A percentile compares a stretch with the other conserved stretches of the same genome.
Conservation (phyloP, 92 coral and sea anemone species). For the Pocillopora grandis region DNA sequence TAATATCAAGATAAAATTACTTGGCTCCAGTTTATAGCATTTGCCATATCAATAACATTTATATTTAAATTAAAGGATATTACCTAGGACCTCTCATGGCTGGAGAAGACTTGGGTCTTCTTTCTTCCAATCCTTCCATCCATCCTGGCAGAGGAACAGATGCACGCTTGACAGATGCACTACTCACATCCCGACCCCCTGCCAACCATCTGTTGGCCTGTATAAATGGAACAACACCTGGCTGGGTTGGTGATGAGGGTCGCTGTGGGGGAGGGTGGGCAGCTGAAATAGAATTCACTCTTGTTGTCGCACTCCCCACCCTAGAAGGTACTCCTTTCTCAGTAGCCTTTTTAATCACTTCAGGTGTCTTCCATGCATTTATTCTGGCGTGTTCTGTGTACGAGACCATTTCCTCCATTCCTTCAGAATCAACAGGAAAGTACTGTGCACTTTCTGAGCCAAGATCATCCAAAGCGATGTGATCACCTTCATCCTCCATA, state of each 20-base stretch:
- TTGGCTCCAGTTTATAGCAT: background rate
- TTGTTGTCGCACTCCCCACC: slow-evolving; percentile 77
- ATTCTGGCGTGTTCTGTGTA: slow-evolving; percentile 89
- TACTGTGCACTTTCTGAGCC: slow-evolving; percentile 9
- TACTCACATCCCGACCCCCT: slow-evolving; percentile 68
- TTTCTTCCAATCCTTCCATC: slow-evolving; percentile 85
- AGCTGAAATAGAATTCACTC: background rate
- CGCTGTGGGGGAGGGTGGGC: slow-evolving; percentile 82
- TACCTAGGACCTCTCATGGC: slow-evolving; percentile 23
- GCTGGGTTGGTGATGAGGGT: slow-evolving; percentile 65
- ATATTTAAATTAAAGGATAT: background rate
- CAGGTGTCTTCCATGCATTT: slow-evolving; percentile 85
- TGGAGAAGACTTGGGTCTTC: slow-evolving; percentile 84
- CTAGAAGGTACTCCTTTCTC: slow-evolving; percentile 72
- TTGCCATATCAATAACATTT: background rate
- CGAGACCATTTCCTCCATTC: slow-evolving; percentile 77
- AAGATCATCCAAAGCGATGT: background rate
- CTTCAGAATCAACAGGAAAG: slow-evolving; percentile 7
- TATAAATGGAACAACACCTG: slow-evolving; percentile 46
- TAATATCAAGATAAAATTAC: too few species aligned
- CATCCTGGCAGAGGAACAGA: slow-evolving; percentile 81
- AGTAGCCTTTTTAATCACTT: slow-evolving; percentile 63
- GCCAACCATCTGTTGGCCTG: slow-evolving; percentile 77
- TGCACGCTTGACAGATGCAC: slow-evolving; percentile 44
- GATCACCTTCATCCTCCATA: background rate